These are phyloP conservation scores for Poeciliopsis infans DNA, from an alignment of 2,797 vertebrate genomes.

Conservation along the genomic window DNA sequence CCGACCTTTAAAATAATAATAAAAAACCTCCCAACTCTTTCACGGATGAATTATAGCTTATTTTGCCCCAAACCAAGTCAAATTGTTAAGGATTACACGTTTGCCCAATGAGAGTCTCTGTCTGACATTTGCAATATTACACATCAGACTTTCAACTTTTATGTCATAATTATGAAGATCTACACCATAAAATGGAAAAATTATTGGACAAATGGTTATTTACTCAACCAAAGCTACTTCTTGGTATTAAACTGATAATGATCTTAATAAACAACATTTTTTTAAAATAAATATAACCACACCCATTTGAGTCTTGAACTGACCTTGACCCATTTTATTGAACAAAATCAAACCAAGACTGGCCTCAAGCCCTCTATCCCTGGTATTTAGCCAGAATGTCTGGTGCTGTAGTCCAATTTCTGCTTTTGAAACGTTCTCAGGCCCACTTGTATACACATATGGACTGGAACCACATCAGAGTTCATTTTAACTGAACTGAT, in stretches of 20 bases:
- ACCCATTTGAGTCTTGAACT: too few species aligned
- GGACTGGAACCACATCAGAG: not conserved
- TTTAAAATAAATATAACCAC: not conserved
- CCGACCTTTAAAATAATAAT: not conserved
- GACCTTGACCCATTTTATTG: too few species aligned
- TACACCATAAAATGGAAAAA: not conserved
- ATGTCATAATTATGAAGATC: not conserved
- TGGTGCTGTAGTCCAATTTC: not conserved
- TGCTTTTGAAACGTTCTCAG: not conserved
- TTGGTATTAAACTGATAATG: not conserved
- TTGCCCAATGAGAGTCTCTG: not conserved
- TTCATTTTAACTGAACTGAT: not conserved
- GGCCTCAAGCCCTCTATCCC: too few species aligned
- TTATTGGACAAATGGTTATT: not conserved
- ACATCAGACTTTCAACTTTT: not conserved
- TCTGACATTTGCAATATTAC: not conserved
- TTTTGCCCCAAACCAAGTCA: too few species aligned
- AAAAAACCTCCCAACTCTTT: too few species aligned
- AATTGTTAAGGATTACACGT: too few species aligned
- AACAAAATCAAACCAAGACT: too few species aligned
- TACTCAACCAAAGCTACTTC: not conserved
- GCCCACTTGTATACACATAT: not conserved
- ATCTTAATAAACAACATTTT: not conserved
- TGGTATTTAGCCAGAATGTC: not conserved
- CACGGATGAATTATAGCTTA: too few species aligned